A percentile compares a stretch with the other conserved stretches of the same genome.
phyloP scores from a whole-genome alignment of 2,888 invertebrate species.

The Pyralis farinalis region DNA sequence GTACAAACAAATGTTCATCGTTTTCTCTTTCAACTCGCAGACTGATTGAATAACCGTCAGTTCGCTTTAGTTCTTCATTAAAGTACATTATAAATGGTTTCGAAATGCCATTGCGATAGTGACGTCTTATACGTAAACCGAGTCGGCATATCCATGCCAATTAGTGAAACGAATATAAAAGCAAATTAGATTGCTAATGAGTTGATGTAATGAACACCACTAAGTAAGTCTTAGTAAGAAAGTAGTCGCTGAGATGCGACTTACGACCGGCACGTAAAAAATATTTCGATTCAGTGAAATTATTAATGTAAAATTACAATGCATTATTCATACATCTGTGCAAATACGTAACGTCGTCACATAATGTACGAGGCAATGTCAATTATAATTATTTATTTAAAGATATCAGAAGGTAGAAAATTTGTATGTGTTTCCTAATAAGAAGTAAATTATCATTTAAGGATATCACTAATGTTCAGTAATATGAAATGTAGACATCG shows the following conservation, averaged over 20 bases:
- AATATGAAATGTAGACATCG: no score
- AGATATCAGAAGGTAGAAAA: no score
- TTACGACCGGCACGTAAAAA: neutral
- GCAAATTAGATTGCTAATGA: constrained; percentile 7
- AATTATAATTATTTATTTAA: neutral
- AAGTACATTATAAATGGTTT: neutral
- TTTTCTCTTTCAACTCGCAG: constrained; percentile 55
- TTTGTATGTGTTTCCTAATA: no score
- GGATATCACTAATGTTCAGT: no score
- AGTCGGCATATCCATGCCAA: constrained; percentile 1
- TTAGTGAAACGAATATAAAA: constrained; percentile 10
- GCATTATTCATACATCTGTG: neutral
- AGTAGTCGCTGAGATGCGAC: neutral
- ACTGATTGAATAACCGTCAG: constrained; percentile 33
- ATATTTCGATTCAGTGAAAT: constrained; percentile 2
- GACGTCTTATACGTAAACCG: constrained; percentile 5
- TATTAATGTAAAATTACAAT: neutral
- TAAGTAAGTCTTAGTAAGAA: constrained; percentile 6
- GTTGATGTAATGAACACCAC: constrained; percentile 6
- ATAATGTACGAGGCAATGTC: neutral
- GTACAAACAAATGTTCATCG: constrained; percentile 55
- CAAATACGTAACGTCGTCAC: neutral
- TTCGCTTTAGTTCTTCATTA: neutral
- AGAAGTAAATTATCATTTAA: no score
- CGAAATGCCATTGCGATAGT: neutral